phyloP scores from a whole-genome alignment of 2,113 vertebrate genomes.

The Acrocephalus kingi region DNA sequence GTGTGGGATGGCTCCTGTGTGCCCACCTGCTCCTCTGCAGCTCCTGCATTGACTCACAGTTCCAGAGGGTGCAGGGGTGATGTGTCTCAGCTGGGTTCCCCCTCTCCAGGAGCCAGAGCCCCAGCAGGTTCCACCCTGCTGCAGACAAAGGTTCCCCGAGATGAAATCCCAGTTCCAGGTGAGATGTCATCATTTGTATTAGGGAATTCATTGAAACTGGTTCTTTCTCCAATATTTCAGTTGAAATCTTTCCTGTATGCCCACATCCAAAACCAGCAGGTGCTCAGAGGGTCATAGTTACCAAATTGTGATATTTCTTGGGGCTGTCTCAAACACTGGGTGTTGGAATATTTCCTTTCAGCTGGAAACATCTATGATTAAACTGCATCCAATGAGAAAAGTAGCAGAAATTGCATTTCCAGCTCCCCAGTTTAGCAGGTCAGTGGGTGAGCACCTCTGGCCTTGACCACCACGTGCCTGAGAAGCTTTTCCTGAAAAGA shows the following conservation, averaged over 20 bases:
- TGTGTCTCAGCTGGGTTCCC: neutral
- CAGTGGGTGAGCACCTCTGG: neutral
- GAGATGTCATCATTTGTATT: neutral
- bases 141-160: neutral
- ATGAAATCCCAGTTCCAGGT: neutral
- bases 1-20: fast-evolving
- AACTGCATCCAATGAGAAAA: constrained; percentile 22
- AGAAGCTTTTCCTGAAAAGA: neutral
- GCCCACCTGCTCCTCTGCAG: neutral
- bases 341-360: constrained; percentile 6
- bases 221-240: constrained; percentile 33
- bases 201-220: constrained; percentile 6
- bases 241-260: neutral
- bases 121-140: neutral
- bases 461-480: fast-evolving
- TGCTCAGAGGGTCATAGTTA: neutral
- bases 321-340: constrained; percentile 12
- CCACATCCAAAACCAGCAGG: neutral
- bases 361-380: constrained; percentile 44
- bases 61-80: neutral
- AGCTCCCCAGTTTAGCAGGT: constrained; percentile 2
- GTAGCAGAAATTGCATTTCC: constrained; percentile 9
- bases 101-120: neutral
- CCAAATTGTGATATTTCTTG: constrained; percentile 13
- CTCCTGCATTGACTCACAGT: neutral